phyloP scores from a whole-genome alignment of 2,888 invertebrate genomes.

The Epistrophe eligans region DNA sequence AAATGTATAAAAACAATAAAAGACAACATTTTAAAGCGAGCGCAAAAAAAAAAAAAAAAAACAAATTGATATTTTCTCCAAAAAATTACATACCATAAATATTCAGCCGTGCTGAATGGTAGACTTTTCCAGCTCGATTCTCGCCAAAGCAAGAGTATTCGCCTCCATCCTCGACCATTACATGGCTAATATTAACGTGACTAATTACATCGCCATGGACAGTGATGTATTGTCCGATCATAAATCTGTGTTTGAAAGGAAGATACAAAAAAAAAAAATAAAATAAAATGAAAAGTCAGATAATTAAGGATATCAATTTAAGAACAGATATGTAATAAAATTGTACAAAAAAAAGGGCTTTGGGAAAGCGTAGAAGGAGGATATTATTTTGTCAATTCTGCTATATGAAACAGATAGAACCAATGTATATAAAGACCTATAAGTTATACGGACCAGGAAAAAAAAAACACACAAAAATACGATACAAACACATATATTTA shows the following conservation, averaged over 20 bases:
- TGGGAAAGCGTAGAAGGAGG: not conserved
- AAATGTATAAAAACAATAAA: slow-evolving; percentile 49
- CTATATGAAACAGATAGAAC: not conserved
- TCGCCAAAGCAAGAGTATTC: slow-evolving; percentile 91
- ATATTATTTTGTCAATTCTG: not conserved
- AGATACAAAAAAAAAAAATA: slow-evolving; percentile 29
- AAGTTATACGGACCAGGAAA: not conserved
- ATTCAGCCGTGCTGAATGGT: slow-evolving; percentile 90
- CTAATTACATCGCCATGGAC: slow-evolving; percentile 92
- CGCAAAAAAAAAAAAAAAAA: slow-evolving; percentile 57
- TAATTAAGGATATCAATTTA: slow-evolving; percentile 57
- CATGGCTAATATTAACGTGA: slow-evolving; percentile 92
- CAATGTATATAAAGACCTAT: no score
- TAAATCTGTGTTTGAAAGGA: slow-evolving; percentile 85
- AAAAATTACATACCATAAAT: slow-evolving; percentile 88
- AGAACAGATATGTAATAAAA: slow-evolving; percentile 16
- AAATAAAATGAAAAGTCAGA: slow-evolving; percentile 28
- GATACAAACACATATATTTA: no score
- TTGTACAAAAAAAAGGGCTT: not conserved
- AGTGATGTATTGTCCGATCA: slow-evolving; percentile 91
- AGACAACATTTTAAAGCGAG: slow-evolving; percentile 37
- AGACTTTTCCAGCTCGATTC: slow-evolving; percentile 90
- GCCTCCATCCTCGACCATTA: slow-evolving; percentile 91
- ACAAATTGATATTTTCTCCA: slow-evolving; percentile 47
- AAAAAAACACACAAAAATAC: no score